Percentiles rank a stretch among this genome's conserved stretches.
Evolutionary conservation across 1,140 invertebrate genomes (phyloP).

Genomic region (Nephila pilipes): DNA sequence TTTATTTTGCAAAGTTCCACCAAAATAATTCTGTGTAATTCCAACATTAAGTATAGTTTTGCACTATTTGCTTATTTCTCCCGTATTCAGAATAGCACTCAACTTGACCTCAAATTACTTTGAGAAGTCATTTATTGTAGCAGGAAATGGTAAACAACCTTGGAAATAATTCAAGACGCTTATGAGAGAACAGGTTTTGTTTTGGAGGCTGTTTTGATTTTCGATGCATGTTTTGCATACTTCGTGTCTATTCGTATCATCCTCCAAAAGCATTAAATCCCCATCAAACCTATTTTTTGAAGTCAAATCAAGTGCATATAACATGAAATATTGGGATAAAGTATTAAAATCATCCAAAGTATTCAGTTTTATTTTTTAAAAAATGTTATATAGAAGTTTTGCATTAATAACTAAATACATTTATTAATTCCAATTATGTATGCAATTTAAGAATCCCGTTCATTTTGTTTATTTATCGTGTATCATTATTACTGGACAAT

Average conservation of each 20-base stretch:
- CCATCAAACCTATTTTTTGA: background rate
- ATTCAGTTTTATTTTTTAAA: background rate
- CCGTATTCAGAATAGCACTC: slow-evolving; percentile 21
- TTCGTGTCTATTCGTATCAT: slow-evolving; percentile 31
- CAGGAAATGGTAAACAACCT: slow-evolving; percentile 55
- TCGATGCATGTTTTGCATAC: slow-evolving; percentile 34
- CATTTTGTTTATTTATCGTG: no score
- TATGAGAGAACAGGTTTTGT: slow-evolving; percentile 61
- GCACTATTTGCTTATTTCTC: background rate
- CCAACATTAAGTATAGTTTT: background rate
- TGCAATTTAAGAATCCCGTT: no score
- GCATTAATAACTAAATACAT: no score
- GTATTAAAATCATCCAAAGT: background rate
- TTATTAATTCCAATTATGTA: no score
- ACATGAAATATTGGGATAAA: background rate
- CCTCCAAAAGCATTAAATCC: slow-evolving; percentile 18
- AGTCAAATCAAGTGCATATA: background rate
- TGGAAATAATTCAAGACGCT: slow-evolving; percentile 54
- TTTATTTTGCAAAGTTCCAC: no score
- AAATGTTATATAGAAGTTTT: no score
- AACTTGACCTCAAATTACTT: slow-evolving; percentile 59
- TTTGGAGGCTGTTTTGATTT: slow-evolving; percentile 43
- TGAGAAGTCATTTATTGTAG: slow-evolving; percentile 45
- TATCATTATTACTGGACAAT: no score
- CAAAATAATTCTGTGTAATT: background rate